phyloP scores from a whole-genome alignment of 2,888 invertebrate species.

The Nephrotoma guestfalica region DNA sequence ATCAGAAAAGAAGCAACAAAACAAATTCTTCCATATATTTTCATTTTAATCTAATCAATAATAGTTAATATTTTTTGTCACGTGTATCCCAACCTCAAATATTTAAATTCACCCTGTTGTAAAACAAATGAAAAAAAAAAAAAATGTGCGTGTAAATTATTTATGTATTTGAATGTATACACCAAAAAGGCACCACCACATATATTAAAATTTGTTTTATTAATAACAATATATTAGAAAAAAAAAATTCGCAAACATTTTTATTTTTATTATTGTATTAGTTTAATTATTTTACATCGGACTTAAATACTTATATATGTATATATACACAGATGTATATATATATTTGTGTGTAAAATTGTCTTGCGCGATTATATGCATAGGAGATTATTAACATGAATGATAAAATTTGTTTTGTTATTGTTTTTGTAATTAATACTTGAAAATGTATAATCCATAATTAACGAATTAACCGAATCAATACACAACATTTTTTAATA shows the following conservation, averaged over 20 bases:
- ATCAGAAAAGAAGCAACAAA: neutral
- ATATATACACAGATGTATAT: neutral
- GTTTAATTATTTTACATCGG: neutral
- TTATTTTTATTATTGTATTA: neutral
- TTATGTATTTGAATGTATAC: neutral
- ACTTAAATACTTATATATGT: neutral
- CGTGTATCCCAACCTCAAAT: neutral
- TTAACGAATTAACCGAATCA: neutral
- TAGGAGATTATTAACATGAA: conserved; percentile 1
- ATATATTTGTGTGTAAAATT: neutral
- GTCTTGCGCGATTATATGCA: neutral
- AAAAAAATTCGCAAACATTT: conserved; percentile 3
- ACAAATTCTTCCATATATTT: neutral
- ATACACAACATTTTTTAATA: neutral
- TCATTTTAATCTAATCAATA: neutral
- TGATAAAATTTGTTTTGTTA: conserved; percentile 3
- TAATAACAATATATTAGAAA: neutral
- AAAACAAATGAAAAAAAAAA: neutral
- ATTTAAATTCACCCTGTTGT: neutral
- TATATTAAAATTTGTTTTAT: neutral
- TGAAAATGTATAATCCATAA: neutral
- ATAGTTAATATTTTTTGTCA: neutral
- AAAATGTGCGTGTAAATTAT: neutral
- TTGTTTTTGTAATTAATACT: neutral
- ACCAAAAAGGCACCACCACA: neutral